phyloP scores from a whole-genome alignment of 2,113 vertebrate species.

The Dromas ardeola region DNA sequence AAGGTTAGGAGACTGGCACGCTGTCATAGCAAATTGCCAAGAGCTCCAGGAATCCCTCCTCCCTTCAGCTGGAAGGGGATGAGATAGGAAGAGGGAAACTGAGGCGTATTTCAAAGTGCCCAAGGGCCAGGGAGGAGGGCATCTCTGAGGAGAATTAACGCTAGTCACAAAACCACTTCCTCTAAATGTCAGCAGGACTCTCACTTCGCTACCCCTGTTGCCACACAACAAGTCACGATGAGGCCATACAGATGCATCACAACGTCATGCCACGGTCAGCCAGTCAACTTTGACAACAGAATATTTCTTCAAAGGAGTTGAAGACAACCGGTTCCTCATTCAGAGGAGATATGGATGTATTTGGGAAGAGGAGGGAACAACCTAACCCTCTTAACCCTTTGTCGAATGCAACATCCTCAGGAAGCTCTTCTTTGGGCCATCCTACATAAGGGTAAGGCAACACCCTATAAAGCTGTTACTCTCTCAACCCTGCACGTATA shows the following conservation, averaged over 20 bases:
- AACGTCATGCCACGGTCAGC: accelerated
- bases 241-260: accelerated
- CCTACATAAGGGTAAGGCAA: neutral
- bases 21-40: neutral
- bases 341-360: accelerated
- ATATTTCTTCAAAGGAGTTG: neutral
- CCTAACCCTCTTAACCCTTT: neutral
- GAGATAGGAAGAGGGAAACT: neutral
- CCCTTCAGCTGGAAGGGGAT: neutral
- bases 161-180: neutral
- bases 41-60: neutral
- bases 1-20: accelerated
- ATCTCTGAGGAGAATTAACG: neutral
- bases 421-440: neutral
- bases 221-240: accelerated
- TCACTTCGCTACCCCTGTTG: neutral
- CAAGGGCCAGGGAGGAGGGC: neutral
- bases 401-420: neutral
- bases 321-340: neutral
- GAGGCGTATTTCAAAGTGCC: neutral
- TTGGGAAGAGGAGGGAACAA: neutral
- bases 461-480: neutral
- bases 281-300: neutral
- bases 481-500: accelerated
- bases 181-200: neutral